phyloP scores from a whole-genome alignment of 2,888 invertebrate genomes.

The Melipona beecheii region DNA sequence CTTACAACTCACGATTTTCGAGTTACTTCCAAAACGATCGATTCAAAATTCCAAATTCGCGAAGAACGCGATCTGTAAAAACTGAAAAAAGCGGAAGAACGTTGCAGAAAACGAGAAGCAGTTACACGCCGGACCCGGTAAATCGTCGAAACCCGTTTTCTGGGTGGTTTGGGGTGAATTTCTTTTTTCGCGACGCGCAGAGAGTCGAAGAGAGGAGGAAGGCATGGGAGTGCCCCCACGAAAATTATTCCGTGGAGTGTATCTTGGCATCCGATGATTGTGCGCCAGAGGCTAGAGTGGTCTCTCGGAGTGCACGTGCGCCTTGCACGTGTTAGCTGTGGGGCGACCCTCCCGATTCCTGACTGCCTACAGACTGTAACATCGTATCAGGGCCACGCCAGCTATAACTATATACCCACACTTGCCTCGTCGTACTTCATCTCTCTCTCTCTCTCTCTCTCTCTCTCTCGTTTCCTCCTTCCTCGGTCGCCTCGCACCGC shows the following conservation, averaged over 20 bases:
- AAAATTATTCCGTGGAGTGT: slow-evolving; percentile 82
- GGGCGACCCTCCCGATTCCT: slow-evolving; percentile 81
- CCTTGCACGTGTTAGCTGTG: slow-evolving; percentile 83
- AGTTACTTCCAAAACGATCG: too few relatives aligned
- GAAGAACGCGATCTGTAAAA: too few relatives aligned
- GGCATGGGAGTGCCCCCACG: slow-evolving; percentile 72
- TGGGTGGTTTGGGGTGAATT: slow-evolving; percentile 47
- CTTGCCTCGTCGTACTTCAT: slow-evolving; percentile 55
- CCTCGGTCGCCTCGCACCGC: neutral
- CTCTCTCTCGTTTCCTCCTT: slow-evolving; percentile 22
- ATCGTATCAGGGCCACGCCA: slow-evolving; percentile 79
- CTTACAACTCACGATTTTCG: too few relatives aligned
- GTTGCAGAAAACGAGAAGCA: neutral
- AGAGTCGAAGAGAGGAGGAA: slow-evolving; percentile 43
- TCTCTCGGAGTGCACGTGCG: slow-evolving; percentile 82
- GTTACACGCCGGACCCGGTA: neutral
- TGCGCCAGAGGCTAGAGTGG: slow-evolving; percentile 82
- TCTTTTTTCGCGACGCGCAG: slow-evolving; percentile 50
- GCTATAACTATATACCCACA: slow-evolving; percentile 72
- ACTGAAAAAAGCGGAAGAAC: neutral
- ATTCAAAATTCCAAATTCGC: too few relatives aligned
- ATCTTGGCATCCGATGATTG: slow-evolving; percentile 83
- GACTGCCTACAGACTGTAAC: slow-evolving; percentile 80
- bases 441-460: slow-evolving; percentile 42
- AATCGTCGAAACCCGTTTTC: slow-evolving; percentile 55